Percentiles rank a stretch among this genome's conserved stretches.
These are phyloP conservation scores for Ascidia mentula DNA, from an alignment of 23 tunicate genomes.

Conservation along the genomic window DNA sequence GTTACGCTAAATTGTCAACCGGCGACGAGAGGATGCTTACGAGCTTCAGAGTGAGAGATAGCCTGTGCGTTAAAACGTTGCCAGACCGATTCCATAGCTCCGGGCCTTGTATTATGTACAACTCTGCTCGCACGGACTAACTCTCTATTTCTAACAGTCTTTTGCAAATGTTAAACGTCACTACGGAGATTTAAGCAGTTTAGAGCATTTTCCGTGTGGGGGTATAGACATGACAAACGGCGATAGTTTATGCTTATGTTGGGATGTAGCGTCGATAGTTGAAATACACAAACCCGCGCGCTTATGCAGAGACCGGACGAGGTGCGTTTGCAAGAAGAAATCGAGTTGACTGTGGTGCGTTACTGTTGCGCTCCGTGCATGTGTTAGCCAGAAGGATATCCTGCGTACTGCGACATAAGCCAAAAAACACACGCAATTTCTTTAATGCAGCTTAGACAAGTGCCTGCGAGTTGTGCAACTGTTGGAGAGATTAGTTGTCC, in stretches of 20 bases:
- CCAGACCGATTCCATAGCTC: neutral
- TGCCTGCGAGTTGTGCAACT: no score
- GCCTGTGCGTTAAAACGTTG: neutral
- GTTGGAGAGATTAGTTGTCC: no score
- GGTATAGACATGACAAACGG: no score
- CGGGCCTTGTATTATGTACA: neutral
- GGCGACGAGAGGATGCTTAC: neutral
- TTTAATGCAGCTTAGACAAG: no score
- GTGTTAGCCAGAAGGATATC: slow-evolving; percentile 22
- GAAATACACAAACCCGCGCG: neutral
- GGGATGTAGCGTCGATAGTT: neutral
- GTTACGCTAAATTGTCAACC: neutral
- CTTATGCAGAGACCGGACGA: neutral
- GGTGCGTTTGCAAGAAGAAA: neutral
- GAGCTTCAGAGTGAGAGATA: neutral
- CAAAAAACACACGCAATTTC: neutral
- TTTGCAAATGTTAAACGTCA: no score
- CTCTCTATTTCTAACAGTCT: no score
- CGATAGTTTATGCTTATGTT: neutral
- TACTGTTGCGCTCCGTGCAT: neutral
- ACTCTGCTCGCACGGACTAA: neutral
- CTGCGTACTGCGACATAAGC: slow-evolving; percentile 1
- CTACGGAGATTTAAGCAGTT: no score
- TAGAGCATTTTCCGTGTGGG: no score
- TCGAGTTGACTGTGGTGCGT: neutral